Evolutionary conservation across 2,113 vertebrate genomes (phyloP).

Genomic region (Myiozetetes cayanensis): DNA sequence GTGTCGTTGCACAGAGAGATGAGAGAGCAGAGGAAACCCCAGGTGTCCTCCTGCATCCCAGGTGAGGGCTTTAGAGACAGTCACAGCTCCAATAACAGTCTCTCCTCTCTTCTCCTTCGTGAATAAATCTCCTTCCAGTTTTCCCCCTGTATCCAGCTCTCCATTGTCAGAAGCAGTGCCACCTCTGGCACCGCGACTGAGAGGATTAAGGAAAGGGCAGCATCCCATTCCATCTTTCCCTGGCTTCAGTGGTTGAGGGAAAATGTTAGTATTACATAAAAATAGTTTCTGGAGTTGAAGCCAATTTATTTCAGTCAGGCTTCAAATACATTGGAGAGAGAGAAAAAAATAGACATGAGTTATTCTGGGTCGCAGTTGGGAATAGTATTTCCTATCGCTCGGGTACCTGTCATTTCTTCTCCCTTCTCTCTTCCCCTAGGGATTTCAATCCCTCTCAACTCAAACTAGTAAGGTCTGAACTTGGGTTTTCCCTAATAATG

Average conservation of each 20-base stretch:
- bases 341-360: not conserved
- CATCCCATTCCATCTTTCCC: not conserved
- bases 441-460: not conserved
- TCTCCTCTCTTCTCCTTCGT: not conserved
- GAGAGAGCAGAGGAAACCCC: not conserved
- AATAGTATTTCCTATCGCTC: not conserved
- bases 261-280: constrained; percentile 21
- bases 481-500: not conserved
- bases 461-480: not conserved
- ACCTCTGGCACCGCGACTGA: not conserved
- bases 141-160: not conserved
- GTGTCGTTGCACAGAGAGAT: not conserved
- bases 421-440: not conserved
- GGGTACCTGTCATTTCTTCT: not conserved
- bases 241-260: not conserved
- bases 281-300: not conserved
- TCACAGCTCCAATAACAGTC: not conserved
- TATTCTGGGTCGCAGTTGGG: not conserved
- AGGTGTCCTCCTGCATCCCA: not conserved
- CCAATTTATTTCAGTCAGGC: not conserved
- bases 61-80: not conserved
- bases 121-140: not conserved
- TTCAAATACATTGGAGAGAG: not conserved
- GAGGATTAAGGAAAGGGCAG: not conserved
- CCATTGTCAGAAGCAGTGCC: not conserved